Base-by-base conservation (phyloP, 1,140 invertebrate genomes). In the Trichonephila inaurata region DNA sequence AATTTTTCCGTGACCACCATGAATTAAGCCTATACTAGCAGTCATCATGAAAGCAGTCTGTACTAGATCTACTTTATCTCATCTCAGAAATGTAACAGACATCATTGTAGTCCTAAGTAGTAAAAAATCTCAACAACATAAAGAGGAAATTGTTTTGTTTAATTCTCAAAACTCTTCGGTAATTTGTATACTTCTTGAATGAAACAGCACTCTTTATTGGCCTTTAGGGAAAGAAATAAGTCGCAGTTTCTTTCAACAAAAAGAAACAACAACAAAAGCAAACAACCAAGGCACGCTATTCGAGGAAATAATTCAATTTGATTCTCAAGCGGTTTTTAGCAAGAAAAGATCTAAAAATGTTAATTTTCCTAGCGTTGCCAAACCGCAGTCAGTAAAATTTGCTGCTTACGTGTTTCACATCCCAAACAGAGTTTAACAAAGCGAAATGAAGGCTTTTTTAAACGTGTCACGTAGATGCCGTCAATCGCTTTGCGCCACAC, bases 281-380 rank as follows among this genome's bases (percentile, higher is more conserved):
- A 8, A 28, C 24, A 77, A 40, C 28, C 72, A 40, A 77, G 18
- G 72, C 72, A 40, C 21, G 21, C 58, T 8, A 85, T n/a, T 58
- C 82, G 21, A 16, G 28, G 24, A 60, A 85, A n/a, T 85, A 60
- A 85, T 58, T 85, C n/a, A 85, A 58, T 58, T 77, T 77, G 51
- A 19, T 77, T 77, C 16, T 28, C 33, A 77, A 77, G 33, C 28
- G 12, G 8, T 16, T 77, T 77, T 77, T 16, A 33, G 69, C 69
- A 40, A 77, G 69, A 77, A 33, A 77, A 8, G 28, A 77, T 12
- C 7, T 18, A 28, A 77, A 28, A 77, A 77, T 77, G 72, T 77
- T 77, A 77, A 77, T 77, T 40, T 40, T 77, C 72, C 28, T 14
- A 7, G 16, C 28, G 72, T 4, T 14, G 28, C 33, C 14, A 77